A percentile compares a stretch with the other conserved stretches of the same genome.
phyloP scores from a whole-genome alignment of 2,113 vertebrate species.

The Numenius arquata region DNA sequence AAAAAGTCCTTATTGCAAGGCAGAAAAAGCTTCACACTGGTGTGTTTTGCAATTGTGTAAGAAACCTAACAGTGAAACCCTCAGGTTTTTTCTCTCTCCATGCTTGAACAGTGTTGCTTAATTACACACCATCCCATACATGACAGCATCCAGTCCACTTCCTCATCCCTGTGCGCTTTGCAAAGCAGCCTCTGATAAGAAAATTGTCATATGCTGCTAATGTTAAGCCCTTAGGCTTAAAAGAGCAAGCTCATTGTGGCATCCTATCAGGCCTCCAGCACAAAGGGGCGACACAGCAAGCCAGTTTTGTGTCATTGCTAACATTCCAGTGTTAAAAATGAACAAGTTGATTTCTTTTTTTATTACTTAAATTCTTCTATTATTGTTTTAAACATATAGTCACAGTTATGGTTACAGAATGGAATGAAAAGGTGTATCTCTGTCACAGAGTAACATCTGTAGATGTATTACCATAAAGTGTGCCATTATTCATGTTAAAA shows the following conservation, averaged over 20 bases:
- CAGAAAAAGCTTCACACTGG: conserved; percentile 31
- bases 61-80: not conserved
- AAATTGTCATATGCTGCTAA: conserved; percentile 50
- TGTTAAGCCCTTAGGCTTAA: conserved; percentile 56
- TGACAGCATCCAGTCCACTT: not conserved
- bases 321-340: not conserved
- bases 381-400: conserved; percentile 1
- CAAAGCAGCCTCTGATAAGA: conserved; percentile 36
- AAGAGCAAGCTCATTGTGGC: conserved; percentile 43
- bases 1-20: conserved; percentile 53
- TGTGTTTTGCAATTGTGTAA: not conserved
- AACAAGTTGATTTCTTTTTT: not conserved
- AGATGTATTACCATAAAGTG: not conserved
- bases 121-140: conserved; percentile 16
- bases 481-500: not conserved
- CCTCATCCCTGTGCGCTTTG: not conserved
- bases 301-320: conserved; percentile 40
- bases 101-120: conserved; percentile 28
- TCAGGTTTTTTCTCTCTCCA: not conserved
- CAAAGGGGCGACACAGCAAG: not conserved
- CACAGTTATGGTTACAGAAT: not conserved
- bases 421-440: not conserved
- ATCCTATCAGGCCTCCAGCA: conserved; percentile 32
- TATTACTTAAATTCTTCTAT: conserved; percentile 5
- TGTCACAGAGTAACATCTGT: not conserved